Conservation (phyloP, 2,888 invertebrate genomes). For the Ophion ellenae region DNA sequence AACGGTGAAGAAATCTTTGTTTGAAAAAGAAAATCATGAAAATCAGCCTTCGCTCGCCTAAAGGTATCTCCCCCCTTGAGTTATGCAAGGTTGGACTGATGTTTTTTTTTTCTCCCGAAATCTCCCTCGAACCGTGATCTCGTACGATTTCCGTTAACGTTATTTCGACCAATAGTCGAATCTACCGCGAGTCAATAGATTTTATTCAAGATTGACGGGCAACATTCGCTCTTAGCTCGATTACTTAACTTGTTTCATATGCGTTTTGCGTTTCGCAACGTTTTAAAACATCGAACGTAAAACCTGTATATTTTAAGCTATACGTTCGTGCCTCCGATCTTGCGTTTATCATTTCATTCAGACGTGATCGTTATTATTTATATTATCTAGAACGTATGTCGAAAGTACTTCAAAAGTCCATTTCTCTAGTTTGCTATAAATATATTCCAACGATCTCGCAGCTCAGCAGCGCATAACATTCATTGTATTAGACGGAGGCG, state of each 20-base stretch:
- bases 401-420: slow-evolving; percentile 55
- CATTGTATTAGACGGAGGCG: slow-evolving; percentile 29
- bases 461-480: slow-evolving; percentile 47
- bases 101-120: not conserved
- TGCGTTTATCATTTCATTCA: slow-evolving; percentile 31
- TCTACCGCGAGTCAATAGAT: slow-evolving; percentile 30
- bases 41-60: no score
- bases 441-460: slow-evolving; percentile 41
- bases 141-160: slow-evolving; percentile 21
- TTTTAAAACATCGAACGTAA: slow-evolving; percentile 31
- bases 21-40: no score
- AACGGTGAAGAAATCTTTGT: no score
- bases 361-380: slow-evolving; percentile 23
- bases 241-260: slow-evolving; percentile 17
- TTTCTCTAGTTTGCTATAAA: slow-evolving; percentile 32
- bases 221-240: slow-evolving; percentile 23
- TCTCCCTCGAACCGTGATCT: not conserved
- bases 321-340: slow-evolving; percentile 32
- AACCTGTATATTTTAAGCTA: slow-evolving; percentile 6
- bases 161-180: slow-evolving; percentile 29
- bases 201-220: slow-evolving; percentile 43
- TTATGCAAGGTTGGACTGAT: not conserved
- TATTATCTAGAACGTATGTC: slow-evolving; percentile 19
- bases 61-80: no score
- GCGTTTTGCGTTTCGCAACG: slow-evolving; percentile 64